Evolutionary conservation across 2,797 vertebrate species (phyloP).

Genomic region (Sebastes cheni): DNA sequence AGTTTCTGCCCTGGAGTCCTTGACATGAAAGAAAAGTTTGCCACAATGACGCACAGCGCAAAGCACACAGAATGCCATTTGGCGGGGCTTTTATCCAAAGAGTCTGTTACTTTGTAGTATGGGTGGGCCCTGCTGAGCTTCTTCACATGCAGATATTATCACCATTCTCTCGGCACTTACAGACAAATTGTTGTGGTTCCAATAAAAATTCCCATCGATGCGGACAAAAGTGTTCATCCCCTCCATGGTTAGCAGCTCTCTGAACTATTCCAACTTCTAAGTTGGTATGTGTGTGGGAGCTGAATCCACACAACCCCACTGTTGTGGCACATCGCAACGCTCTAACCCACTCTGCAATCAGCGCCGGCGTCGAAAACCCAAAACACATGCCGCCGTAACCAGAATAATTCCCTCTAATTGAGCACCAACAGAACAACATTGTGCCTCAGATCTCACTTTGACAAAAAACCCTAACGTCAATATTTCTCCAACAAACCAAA

Average conservation of each 20-base stretch:
- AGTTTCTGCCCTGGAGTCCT: background rate
- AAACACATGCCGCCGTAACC: slow-evolving; percentile 59
- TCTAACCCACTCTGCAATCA: slow-evolving; percentile 21
- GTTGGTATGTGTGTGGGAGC: slow-evolving; percentile 38
- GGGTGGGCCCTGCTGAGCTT: slow-evolving; percentile 21
- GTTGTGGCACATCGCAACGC: slow-evolving; percentile 44
- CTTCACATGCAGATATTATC: slow-evolving; percentile 4
- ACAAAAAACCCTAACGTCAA: slow-evolving; percentile 56
- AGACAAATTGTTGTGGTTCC: slow-evolving; percentile 40
- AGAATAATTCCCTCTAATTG: slow-evolving; percentile 57
- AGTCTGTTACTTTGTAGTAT: slow-evolving; percentile 3
- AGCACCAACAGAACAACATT: slow-evolving; percentile 59
- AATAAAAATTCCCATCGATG: slow-evolving; percentile 42
- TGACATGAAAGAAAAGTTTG: background rate
- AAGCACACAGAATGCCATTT: slow-evolving; percentile 9
- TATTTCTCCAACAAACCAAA: slow-evolving; percentile 63
- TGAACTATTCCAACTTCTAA: slow-evolving; percentile 28
- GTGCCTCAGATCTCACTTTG: slow-evolving; percentile 39
- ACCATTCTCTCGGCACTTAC: slow-evolving; percentile 26
- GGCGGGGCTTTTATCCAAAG: slow-evolving; percentile 6
- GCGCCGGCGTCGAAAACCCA: slow-evolving; percentile 39
- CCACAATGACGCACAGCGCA: slow-evolving; percentile 18
- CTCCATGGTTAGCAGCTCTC: slow-evolving; percentile 32
- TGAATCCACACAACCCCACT: slow-evolving; percentile 48
- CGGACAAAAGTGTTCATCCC: slow-evolving; percentile 27